These are phyloP conservation scores for Sclerurus mexicanus DNA, from an alignment of 2,113 vertebrate species.

Conservation along the genomic window DNA sequence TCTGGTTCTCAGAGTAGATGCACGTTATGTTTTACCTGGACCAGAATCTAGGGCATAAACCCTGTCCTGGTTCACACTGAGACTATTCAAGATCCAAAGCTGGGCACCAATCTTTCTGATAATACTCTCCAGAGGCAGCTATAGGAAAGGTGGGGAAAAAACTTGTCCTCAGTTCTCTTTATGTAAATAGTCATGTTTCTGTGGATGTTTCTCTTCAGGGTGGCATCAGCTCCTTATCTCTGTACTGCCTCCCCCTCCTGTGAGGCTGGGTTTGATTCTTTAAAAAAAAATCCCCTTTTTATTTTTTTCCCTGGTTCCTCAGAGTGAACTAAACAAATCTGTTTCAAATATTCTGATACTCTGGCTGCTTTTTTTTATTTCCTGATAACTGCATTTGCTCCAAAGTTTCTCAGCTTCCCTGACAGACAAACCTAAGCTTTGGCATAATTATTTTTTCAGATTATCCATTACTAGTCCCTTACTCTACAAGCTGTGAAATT, in stretches of 20 bases:
- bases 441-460: not conserved
- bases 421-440: not conserved
- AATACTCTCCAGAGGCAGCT: not conserved
- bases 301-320: not conserved
- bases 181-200: not conserved
- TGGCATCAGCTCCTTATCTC: not conserved
- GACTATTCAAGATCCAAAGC: not conserved
- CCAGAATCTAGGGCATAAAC: not conserved
- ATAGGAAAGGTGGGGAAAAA: not conserved
- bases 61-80: not conserved
- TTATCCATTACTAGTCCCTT: not conserved
- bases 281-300: not conserved
- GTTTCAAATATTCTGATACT: not conserved
- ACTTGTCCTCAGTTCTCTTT: not conserved
- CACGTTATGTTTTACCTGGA: not conserved
- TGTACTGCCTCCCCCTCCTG: not conserved
- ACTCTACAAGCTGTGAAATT: not conserved
- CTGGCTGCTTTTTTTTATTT: not conserved
- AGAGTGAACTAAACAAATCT: not conserved
- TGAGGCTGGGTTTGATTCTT: not conserved
- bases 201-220: not conserved
- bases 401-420: not conserved
- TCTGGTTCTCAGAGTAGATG: not conserved
- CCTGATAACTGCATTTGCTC: not conserved
- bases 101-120: not conserved